phyloP scores from a whole-genome alignment of 2,797 vertebrate genomes.

The Lepus oiostolus region DNA sequence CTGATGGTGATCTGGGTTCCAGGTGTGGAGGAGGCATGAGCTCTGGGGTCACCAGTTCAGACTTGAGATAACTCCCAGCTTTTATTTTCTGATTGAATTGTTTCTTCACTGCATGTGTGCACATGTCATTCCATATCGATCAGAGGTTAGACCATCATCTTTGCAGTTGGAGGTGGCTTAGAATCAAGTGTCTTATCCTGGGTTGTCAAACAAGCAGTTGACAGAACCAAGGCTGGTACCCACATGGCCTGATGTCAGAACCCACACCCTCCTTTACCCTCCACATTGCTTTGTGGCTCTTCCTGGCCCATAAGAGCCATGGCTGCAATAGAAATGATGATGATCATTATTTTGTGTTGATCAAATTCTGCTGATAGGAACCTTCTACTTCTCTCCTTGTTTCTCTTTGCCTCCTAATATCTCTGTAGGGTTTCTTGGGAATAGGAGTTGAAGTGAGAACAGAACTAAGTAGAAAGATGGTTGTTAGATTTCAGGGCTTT shows the following conservation, averaged over 20 bases:
- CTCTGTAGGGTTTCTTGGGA: background rate
- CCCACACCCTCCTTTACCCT: background rate
- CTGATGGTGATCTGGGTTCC: background rate
- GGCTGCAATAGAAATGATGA: background rate
- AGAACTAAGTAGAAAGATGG: background rate
- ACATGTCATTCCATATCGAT: background rate
- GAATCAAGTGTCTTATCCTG: background rate
- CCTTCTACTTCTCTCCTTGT: background rate
- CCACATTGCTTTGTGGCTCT: background rate
- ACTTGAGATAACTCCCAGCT: background rate
- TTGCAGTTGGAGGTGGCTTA: background rate
- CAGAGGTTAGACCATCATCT: background rate
- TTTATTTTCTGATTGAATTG: background rate
- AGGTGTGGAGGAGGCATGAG: background rate
- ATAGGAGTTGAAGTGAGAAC: background rate
- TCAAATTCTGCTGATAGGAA: background rate
- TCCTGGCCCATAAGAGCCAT: background rate
- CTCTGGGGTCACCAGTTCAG: background rate
- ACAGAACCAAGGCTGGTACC: background rate
- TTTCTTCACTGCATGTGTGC: background rate
- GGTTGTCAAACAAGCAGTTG: background rate
- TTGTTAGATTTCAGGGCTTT: background rate
- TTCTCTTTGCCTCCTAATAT: background rate
- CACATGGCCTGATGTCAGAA: background rate
- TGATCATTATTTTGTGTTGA: background rate